Conservation (phyloP, 1,140 invertebrate genomes). For the Homarus americanus region DNA sequence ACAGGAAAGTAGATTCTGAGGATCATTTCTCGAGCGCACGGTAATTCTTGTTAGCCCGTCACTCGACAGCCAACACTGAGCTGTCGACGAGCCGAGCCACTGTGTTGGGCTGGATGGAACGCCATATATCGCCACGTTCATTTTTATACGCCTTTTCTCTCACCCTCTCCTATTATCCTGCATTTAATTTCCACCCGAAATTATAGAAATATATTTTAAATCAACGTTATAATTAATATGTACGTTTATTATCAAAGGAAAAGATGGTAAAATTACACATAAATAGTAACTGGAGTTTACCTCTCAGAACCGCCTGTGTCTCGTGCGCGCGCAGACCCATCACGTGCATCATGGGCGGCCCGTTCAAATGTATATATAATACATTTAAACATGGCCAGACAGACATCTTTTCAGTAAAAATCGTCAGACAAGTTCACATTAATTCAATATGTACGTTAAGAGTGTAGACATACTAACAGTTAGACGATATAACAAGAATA, state of each 20-base stretch:
- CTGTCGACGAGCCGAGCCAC: no score
- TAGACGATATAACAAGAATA: no score
- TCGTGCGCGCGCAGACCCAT: constrained; percentile 21
- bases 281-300: background rate
- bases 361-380: no score
- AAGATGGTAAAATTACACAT: background rate
- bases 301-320: background rate
- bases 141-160: background rate
- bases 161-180: background rate
- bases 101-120: background rate
- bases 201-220: background rate
- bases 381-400: no score
- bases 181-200: background rate
- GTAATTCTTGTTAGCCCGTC: background rate
- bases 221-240: background rate
- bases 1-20: constrained; percentile 20
- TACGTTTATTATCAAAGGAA: background rate
- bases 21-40: constrained; percentile 8
- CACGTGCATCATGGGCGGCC: constrained; percentile 10
- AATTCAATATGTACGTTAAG: no score
- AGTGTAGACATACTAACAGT: no score
- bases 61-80: constrained; percentile 50
- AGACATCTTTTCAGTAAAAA: no score
- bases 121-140: background rate
- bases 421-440: no score